Percentiles rank a stretch among this genome's conserved stretches.
Evolutionary conservation across 2,113 vertebrate species (phyloP).

Genomic region (Paralichthys olivaceus): DNA sequence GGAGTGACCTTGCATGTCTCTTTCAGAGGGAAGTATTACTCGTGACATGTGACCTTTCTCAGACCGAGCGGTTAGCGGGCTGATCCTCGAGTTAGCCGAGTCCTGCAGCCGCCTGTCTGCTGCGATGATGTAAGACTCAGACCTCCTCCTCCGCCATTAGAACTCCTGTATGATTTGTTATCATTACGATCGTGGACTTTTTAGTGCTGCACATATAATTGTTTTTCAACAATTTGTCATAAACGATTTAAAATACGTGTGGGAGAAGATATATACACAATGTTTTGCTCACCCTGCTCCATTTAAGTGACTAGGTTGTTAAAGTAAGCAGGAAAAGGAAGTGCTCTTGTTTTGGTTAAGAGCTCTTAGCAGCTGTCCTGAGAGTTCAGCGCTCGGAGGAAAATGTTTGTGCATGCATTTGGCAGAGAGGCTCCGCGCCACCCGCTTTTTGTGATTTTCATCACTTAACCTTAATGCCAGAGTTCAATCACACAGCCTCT

Average conservation of each 20-base stretch:
- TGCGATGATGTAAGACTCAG: conserved; percentile 36
- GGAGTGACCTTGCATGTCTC: conserved; percentile 11
- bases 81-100: conserved; percentile 4
- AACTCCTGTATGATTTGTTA: neutral
- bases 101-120: conserved; percentile 36
- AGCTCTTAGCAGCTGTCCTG: conserved; percentile 40
- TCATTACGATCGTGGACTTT: neutral
- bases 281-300: neutral
- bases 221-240: neutral
- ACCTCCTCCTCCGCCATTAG: neutral
- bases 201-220: neutral
- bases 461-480: conserved; percentile 41
- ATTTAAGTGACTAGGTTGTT: conserved; percentile 38
- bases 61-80: conserved; percentile 15
- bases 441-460: conserved; percentile 35
- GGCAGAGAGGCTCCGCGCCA: conserved; percentile 9
- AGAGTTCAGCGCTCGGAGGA: conserved; percentile 9
- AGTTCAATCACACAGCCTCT: conserved; percentile 41
- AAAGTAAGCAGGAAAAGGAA: conserved; percentile 62
- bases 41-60: conserved; percentile 69
- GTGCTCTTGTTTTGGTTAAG: conserved; percentile 56
- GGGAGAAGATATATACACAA: neutral
- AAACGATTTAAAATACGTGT: neutral
- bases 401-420: conserved; percentile 30
- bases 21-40: conserved; percentile 35